A percentile compares a stretch with the other conserved stretches of the same genome.
phyloP scores from a whole-genome alignment of 2,113 vertebrate species.

The Oceanodroma tethys region DNA sequence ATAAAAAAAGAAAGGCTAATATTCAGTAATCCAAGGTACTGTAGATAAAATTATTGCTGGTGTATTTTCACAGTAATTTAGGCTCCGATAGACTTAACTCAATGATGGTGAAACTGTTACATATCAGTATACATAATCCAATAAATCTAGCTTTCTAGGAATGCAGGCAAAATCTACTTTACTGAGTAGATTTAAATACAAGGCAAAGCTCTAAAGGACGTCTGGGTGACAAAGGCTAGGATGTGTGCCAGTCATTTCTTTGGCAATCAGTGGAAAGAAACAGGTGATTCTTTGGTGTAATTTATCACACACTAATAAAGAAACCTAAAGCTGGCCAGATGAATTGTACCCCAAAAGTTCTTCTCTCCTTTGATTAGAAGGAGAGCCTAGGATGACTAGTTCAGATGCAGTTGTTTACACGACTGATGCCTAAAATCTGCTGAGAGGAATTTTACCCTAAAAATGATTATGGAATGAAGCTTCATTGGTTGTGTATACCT shows the following conservation, averaged over 20 bases:
- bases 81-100: background rate
- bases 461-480: background rate
- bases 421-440: background rate
- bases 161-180: background rate
- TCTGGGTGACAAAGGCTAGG: background rate
- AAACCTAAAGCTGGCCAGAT: background rate
- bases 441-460: background rate
- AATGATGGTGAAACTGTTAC: background rate
- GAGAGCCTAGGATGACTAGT: background rate
- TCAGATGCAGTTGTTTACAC: background rate
- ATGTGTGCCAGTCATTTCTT: background rate
- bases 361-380: background rate
- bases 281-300: background rate
- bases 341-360: background rate
- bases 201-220: background rate
- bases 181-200: background rate
- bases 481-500: background rate
- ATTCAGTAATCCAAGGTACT: background rate
- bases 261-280: background rate
- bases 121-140: background rate
- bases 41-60: background rate
- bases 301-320: background rate
- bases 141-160: background rate
- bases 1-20: background rate
- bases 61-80: background rate